Conservation (phyloP, 1,140 invertebrate species). For the Tachypleus tridentatus region DNA sequence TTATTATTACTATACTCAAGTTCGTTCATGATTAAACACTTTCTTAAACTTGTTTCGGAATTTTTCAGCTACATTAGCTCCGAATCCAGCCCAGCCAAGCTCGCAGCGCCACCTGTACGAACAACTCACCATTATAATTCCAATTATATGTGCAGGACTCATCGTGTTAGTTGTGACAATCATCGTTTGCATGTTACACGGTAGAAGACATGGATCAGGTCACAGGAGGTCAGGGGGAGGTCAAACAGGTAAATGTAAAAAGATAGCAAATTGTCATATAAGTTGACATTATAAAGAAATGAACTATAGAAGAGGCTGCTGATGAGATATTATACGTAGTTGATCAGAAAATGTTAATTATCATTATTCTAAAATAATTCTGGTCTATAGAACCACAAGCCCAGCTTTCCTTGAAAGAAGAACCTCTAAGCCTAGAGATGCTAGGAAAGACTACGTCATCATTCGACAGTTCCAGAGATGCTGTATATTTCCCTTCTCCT, state of each 20-base stretch:
- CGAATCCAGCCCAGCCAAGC: constrained; percentile 4
- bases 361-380: too few species aligned
- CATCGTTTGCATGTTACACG: constrained; percentile 16
- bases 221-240: constrained; percentile 8
- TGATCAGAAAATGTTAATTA: too few species aligned
- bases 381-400: constrained; percentile 9
- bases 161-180: constrained; percentile 20
- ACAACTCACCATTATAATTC: constrained; percentile 17
- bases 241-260: constrained; percentile 10
- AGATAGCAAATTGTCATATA: too few species aligned
- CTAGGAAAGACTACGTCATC: constrained; percentile 13
- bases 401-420: constrained; percentile 10
- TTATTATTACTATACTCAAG: too few species aligned
- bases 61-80: constrained; percentile 12
- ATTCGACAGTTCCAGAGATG: constrained; percentile 17
- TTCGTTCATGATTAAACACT: too few species aligned
- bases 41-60: too few species aligned
- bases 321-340: too few species aligned
- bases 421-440: constrained; percentile 16
- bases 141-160: constrained; percentile 17
- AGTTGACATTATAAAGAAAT: too few species aligned
- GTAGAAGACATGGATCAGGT: constrained; percentile 13
- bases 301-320: too few species aligned
- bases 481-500: constrained; percentile 21
- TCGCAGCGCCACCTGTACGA: constrained; percentile 13